Conservation (phyloP, 2,888 invertebrate genomes). For the Anticlea derivata region DNA sequence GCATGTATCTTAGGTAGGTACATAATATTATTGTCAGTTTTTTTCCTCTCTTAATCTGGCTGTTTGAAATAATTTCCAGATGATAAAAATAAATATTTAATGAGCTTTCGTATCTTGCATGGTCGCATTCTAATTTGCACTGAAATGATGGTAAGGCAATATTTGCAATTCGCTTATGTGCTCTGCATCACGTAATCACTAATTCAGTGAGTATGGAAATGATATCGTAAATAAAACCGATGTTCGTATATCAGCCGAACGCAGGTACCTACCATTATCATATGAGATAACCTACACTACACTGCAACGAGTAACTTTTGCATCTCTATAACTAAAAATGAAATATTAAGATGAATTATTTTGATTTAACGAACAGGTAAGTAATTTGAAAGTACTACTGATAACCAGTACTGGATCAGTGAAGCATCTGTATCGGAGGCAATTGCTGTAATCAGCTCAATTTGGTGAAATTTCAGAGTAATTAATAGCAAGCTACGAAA, state of each 20-base stretch:
- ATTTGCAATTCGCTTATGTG: constrained; percentile 48
- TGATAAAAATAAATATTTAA: not conserved
- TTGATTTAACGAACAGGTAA: too few species aligned
- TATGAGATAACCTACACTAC: not conserved
- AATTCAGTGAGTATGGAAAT: constrained; percentile 45
- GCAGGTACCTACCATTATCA: not conserved
- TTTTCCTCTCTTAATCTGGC: too few species aligned
- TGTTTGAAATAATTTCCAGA: too few species aligned
- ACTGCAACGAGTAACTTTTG: not conserved
- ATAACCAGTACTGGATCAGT: not conserved
- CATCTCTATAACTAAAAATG: too few species aligned
- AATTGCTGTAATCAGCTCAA: constrained; percentile 66
- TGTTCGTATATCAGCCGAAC: not conserved
- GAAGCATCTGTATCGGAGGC: constrained; percentile 27
- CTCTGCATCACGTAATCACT: constrained; percentile 62
- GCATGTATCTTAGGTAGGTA: too few species aligned
- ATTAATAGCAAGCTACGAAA: not conserved
- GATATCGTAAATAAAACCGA: constrained; percentile 33
- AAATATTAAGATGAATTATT: too few species aligned
- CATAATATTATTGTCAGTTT: too few species aligned
- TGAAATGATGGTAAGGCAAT: constrained; percentile 17
- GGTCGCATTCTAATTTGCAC: not conserved
- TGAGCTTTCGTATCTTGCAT: not conserved
- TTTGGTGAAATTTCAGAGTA: constrained; percentile 43
- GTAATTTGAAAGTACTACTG: too few species aligned